Evolutionary conservation across 2,888 invertebrate species (phyloP), one percentile per base, ranked within the genome.

Genomic region (Gerosis bhagava): DNA sequence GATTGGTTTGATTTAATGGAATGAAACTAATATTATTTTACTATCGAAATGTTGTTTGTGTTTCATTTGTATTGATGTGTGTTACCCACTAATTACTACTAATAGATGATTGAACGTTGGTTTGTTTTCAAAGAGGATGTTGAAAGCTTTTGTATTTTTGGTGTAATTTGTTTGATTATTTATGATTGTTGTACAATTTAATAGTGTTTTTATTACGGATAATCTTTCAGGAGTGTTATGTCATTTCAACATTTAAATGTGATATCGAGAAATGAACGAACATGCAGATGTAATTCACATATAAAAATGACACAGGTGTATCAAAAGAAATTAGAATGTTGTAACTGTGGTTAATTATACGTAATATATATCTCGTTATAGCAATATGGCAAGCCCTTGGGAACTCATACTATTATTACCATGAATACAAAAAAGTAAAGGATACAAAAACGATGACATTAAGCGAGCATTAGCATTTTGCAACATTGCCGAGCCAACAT

Each of bases 381-480:
- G n/a, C n/a, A n/a, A n/a, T n/a, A n/a, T n/a, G n/a, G n/a, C n/a
- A n/a, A n/a, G n/a, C n/a, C n/a, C n/a, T n/a, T n/a, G n/a, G n/a
- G n/a, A n/a, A n/a, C n/a, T n/a, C n/a, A n/a, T n/a, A n/a, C n/a
- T n/a, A 29, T 7, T 26, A 12, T 15, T 29, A 29, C 13, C 28
- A 4, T 28, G 28, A 5, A 19, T 19, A n/a, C n/a, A n/a, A n/a
- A n/a, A n/a, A n/a, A n/a, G n/a, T n/a, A 28, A 28, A 28, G 13
- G 28, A 13, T 28, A 28, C 13, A 12, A 83, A 80, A 74, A 73
- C 69, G 69, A 65, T n/a, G 63, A 68, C 77, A 73, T 83, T 82
- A 83, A 83, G 70, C 67, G 71, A 63, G 66, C 77, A 77, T 83
- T 81, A 80, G 78, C 72, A 55, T 55, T 60, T 65, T 67, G 65